Evolutionary conservation across 1,140 invertebrate genomes (phyloP), one percentile per base, ranked within the genome.

Genomic region (Sweltsa coloradensis): DNA sequence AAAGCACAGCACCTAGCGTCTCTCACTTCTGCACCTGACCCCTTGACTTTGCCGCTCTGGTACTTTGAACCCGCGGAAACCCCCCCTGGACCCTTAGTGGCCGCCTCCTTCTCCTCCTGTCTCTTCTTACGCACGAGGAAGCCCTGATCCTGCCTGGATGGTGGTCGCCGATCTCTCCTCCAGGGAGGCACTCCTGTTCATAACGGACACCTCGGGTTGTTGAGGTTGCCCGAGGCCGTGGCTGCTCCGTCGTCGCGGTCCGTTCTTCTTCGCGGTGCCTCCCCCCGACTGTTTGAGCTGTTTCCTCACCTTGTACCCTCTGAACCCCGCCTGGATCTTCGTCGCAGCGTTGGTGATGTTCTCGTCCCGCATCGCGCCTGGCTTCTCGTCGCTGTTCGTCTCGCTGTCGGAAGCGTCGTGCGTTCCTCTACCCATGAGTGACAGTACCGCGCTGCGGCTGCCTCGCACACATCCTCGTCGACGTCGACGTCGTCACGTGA

Each of bases 131-230:
- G 62, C 5, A 78, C 76, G n/a, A 82, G 62, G 57, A 75, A 83
- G n/a, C 81, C 81, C 1, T 81, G 66, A 69, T 3, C 78, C 75
- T 0, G 83, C 81, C 59, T 87, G 83, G 50, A 87, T 87, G 63
- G 81, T 84, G 1, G 78, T 76, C 0, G 81, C 81, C 21, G 76
- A 78, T 40, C 71, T 72, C 55, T 81, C 74, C 54, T 75, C 71
- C 19, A 74, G 46, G 3, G 53, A 52, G 24, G 51, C 51, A 40
- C 24, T 48, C 22, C 19, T 1, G 14, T 37, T 27, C 19, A 41
- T 14, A 14, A 1, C 29, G 29, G 29, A 31, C 29, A 13, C 29
- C 11, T 14, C 29, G 29, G 29, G 11, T 2, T 14, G 29, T 14
- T 31, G 29, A 13, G 11, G 29, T 14, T 14, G 29, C 29, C 29